A percentile compares a stretch with the other conserved stretches of the same genome.
Evolutionary conservation across 1,140 invertebrate genomes (phyloP).

Genomic region (Ceratosolen fusciceps): DNA sequence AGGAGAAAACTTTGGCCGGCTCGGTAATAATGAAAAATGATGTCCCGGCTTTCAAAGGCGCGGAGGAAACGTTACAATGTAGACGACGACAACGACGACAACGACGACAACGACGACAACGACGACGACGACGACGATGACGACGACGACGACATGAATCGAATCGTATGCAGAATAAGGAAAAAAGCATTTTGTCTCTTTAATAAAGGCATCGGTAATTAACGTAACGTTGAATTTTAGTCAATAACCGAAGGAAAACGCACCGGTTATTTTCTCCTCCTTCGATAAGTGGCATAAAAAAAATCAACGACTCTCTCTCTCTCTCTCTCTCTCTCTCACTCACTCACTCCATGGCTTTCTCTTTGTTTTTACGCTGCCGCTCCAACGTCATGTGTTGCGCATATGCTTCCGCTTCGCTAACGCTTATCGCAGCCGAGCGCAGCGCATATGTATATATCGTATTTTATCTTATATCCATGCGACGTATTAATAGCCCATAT

Average conservation of each 20-base stretch:
- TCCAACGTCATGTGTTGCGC: conserved; percentile 22
- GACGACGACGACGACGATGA: no score
- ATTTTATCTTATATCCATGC: conserved; percentile 2
- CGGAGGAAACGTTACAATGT: no score
- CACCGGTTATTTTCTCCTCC: background rate
- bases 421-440: conserved; percentile 6
- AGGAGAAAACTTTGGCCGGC: no score
- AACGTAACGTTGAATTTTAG: no score
- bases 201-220: no score
- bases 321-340: background rate
- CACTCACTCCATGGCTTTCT: background rate
- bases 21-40: no score
- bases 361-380: background rate
- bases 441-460: conserved; percentile 32
- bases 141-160: no score
- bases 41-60: no score
- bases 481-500: conserved; percentile 14
- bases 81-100: no score
- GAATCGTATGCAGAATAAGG: no score
- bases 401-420: background rate
- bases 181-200: no score
- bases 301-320: background rate
- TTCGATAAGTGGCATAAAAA: background rate
- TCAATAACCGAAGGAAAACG: background rate
- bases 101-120: no score